Evolutionary conservation across 2,888 invertebrate genomes (phyloP).

Genomic region (Euproctis similis): DNA sequence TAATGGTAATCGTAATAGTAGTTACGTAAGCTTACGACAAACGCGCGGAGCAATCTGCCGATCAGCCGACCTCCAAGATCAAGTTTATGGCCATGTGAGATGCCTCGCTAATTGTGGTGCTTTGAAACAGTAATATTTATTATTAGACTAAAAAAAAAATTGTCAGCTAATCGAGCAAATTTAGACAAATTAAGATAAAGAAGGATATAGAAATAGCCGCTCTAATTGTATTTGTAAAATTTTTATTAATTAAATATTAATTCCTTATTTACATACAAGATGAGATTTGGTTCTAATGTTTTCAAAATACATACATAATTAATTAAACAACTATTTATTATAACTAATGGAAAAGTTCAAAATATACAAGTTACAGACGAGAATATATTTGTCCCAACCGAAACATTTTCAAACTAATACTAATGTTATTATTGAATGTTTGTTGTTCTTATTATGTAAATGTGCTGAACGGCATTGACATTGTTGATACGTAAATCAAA

Average conservation of each 20-base stretch:
- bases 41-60: conserved; percentile 19
- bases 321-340: too few species aligned
- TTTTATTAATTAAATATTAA: too few species aligned
- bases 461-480: conserved; percentile 21
- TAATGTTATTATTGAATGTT: too few species aligned
- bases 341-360: conserved; percentile 12
- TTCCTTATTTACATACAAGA: too few species aligned
- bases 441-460: conserved; percentile 16
- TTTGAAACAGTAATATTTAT: conserved; percentile 7
- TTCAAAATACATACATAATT: conserved; percentile 5
- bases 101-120: conserved; percentile 12
- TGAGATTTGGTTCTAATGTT: conserved; percentile 2
- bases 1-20: conserved; percentile 11
- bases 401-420: too few species aligned
- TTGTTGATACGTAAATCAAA: conserved; percentile 21
- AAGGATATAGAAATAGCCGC: too few species aligned
- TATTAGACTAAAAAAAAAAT: too few species aligned
- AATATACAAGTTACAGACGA: too few species aligned
- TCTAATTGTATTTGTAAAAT: neutral
- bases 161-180: too few species aligned
- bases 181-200: too few species aligned
- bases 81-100: conserved; percentile 27
- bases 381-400: too few species aligned
- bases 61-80: conserved; percentile 15
- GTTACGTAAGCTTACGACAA: conserved; percentile 20